These are phyloP conservation scores for Sussaba pulchella DNA, from an alignment of 2,888 invertebrate genomes.

Conservation along the genomic window DNA sequence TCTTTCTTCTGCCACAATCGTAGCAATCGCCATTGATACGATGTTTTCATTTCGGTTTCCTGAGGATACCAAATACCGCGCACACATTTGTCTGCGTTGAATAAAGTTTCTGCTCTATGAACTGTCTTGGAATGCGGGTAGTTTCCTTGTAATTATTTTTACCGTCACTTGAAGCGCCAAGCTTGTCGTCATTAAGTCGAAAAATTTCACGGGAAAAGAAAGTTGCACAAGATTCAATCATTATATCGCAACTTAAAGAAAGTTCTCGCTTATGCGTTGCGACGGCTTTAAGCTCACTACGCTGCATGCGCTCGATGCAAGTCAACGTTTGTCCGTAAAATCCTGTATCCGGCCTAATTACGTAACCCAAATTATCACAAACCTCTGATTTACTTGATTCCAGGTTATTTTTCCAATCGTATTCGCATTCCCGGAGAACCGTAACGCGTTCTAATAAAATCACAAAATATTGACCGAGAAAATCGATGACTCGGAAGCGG, in stretches of 20 bases:
- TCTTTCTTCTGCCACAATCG: not conserved
- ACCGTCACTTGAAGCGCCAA: not conserved
- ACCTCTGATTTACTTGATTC: not conserved
- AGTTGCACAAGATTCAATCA: no score
- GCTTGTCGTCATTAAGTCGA: no score
- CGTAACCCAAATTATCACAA: no score
- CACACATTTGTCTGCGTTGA: not conserved
- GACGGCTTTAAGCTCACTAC: no score
- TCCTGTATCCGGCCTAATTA: no score
- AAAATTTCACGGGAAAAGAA: no score
- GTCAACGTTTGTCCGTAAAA: no score
- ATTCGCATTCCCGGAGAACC: not conserved
- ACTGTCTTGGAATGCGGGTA: not conserved
- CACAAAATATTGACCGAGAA: not conserved
- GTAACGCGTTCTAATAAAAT: not conserved
- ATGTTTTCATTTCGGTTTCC: not conserved
- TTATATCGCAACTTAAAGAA: no score
- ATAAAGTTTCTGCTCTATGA: not conserved
- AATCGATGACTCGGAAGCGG: not conserved
- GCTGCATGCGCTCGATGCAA: no score
- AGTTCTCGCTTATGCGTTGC: no score
- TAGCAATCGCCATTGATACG: not conserved
- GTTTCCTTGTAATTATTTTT: not conserved
- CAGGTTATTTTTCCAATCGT: not conserved
- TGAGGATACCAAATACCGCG: not conserved